A percentile compares a stretch with the other conserved stretches of the same genome.
Conservation (phyloP, 2,113 vertebrate species). For the Lasiurus borealis region DNA sequence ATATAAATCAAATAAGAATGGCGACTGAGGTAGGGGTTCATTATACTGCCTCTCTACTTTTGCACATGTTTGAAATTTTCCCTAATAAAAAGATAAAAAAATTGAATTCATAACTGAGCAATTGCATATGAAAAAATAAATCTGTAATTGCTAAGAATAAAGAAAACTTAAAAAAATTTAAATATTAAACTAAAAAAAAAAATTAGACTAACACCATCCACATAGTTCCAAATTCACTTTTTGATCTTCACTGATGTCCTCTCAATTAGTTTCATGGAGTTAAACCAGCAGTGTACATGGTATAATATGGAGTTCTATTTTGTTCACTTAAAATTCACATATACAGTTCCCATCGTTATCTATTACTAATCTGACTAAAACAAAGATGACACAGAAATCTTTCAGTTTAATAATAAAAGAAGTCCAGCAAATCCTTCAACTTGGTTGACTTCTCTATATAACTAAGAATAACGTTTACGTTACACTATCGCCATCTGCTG, state of each 20-base stretch:
- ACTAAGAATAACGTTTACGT: background rate
- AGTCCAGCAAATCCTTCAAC: constrained; percentile 36
- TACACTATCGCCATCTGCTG: constrained; percentile 77
- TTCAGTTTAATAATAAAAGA: constrained; percentile 52
- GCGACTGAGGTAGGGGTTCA: background rate
- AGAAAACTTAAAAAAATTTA: background rate
- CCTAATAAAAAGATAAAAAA: constrained; percentile 27
- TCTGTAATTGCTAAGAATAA: constrained; percentile 1
- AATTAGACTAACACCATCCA: background rate
- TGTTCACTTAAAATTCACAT: constrained; percentile 54
- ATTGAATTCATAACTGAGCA: constrained; percentile 23
- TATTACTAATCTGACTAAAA: constrained; percentile 27
- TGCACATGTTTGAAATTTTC: constrained; percentile 25
- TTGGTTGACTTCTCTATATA: background rate
- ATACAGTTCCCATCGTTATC: background rate
- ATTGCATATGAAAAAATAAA: background rate
- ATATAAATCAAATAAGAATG: background rate
- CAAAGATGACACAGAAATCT: background rate
- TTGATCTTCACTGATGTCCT: background rate
- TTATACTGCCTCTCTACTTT: constrained; percentile 2
- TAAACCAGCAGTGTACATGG: background rate
- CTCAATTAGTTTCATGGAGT: background rate
- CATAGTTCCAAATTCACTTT: constrained; percentile 18
- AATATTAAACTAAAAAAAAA: background rate
- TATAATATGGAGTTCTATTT: constrained; percentile 16